These are phyloP conservation scores for Acronicta psi DNA, from an alignment of 2,888 invertebrate species.

Conservation along the genomic window DNA sequence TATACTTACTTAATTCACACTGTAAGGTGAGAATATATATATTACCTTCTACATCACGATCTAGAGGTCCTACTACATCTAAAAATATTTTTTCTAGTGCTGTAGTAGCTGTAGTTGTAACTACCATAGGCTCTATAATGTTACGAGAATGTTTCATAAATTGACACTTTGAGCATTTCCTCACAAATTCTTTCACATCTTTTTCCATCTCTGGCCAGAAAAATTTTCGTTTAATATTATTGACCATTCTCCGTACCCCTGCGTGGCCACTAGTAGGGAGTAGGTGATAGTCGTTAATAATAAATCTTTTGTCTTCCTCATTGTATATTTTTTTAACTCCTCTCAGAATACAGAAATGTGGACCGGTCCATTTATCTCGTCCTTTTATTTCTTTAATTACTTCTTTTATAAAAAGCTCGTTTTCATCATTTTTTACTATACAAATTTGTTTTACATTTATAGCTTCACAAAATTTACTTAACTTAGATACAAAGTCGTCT, in stretches of 20 bases:
- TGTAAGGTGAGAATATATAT: background rate
- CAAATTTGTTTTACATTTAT: no score
- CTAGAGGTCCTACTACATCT: background rate
- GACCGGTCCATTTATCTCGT: no score
- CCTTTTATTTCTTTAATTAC: no score
- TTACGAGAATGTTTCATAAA: background rate
- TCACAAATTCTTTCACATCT: background rate
- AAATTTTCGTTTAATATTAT: background rate
- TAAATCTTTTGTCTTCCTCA: background rate
- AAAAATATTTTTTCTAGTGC: slow-evolving; percentile 2
- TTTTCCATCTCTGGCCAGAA: slow-evolving; percentile 2
- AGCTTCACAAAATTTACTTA: no score
- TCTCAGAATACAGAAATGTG: no score
- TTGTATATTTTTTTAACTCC: no score
- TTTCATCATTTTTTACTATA: no score
- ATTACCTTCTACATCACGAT: background rate
- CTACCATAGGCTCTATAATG: slow-evolving; percentile 2
- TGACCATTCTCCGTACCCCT: no score
- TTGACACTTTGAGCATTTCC: slow-evolving; percentile 1
- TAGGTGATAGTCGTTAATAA: slow-evolving; percentile 1
- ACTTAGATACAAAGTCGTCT: no score
- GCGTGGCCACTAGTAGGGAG: background rate
- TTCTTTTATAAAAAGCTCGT: no score
- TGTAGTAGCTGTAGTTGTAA: background rate
- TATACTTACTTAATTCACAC: slow-evolving; percentile 1